These are phyloP conservation scores for Eclectus roratus DNA, from an alignment of 2,113 vertebrate genomes.

Conservation along the genomic window DNA sequence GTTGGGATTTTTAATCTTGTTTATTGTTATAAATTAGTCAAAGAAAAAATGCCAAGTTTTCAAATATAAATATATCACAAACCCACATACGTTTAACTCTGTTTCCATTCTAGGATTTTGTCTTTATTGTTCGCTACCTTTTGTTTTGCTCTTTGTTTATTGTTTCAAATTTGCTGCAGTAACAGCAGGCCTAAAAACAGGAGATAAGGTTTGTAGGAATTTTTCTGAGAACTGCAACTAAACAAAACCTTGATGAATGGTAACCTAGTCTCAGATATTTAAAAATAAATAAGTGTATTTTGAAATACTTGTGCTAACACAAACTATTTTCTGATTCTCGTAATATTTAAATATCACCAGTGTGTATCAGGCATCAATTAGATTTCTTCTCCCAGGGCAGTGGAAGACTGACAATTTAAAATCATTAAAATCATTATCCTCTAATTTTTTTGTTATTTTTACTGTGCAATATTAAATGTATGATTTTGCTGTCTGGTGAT, in stretches of 20 bases:
- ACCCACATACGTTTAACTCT: background rate
- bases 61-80: background rate
- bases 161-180: background rate
- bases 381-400: background rate
- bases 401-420: constrained; percentile 19
- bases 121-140: background rate
- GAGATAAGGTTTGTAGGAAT: background rate
- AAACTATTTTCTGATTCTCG: background rate
- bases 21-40: background rate
- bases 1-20: background rate
- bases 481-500: background rate
- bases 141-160: constrained; percentile 6
- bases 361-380: constrained; percentile 21
- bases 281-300: background rate
- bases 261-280: background rate
- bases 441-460: background rate
- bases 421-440: constrained; percentile 39
- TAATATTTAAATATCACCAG: constrained; percentile 3
- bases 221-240: background rate
- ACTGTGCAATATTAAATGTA: background rate
- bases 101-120: background rate
- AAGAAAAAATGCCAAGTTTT: background rate
- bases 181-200: background rate
- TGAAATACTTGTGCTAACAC: background rate
- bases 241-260: background rate